These are phyloP conservation scores for Calephelis perditalis DNA, from an alignment of 2,888 invertebrate genomes.

Conservation along the genomic window DNA sequence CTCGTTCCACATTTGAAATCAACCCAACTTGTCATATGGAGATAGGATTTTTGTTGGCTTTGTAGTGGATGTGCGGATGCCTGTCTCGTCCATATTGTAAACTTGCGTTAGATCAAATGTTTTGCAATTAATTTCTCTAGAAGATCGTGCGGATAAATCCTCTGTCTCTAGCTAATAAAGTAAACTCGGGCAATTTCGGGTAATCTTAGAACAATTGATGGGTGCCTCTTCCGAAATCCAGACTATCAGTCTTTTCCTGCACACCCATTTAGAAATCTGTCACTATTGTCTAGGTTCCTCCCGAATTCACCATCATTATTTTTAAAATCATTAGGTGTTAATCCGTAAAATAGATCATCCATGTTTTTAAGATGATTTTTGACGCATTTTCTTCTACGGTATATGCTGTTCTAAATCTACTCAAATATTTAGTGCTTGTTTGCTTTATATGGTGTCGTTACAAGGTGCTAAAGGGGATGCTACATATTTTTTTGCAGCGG, in stretches of 20 bases:
- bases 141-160: too few relatives aligned
- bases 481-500: conserved; percentile 1
- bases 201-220: not conserved
- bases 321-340: conserved; percentile 1
- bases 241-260: conserved; percentile 2
- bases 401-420: conserved; percentile 1
- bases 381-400: conserved; percentile 21
- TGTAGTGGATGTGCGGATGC: too few relatives aligned
- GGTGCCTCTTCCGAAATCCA: not conserved
- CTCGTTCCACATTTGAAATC: too few relatives aligned
- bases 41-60: too few relatives aligned
- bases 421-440: not conserved
- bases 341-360: conserved; percentile 5
- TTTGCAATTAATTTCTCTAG: too few relatives aligned
- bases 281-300: not conserved
- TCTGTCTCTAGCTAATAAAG: too few relatives aligned
- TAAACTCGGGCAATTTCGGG: not conserved
- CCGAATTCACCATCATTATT: not conserved
- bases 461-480: conserved; percentile 1
- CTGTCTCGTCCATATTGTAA: too few relatives aligned
- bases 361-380: conserved; percentile 28
- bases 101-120: too few relatives aligned
- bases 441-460: not conserved
- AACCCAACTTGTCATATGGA: too few relatives aligned
- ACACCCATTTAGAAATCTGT: not conserved